phyloP scores from a whole-genome alignment of 1,140 invertebrate genomes.

The Neodiprion pinetum region DNA sequence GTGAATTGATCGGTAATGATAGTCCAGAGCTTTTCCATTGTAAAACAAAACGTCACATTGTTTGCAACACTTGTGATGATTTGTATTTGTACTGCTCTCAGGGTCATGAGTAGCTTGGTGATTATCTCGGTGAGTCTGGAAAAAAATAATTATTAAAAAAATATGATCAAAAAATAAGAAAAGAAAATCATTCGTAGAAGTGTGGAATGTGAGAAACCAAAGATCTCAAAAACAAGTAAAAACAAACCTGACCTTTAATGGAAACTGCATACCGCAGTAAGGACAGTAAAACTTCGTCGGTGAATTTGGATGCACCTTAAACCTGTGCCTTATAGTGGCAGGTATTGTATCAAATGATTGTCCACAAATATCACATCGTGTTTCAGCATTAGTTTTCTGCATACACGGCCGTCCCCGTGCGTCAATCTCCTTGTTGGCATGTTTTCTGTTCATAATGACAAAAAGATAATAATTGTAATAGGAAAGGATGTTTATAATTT shows the following conservation, averaged over 20 bases:
- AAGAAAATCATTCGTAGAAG: neutral
- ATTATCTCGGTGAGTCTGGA: slow-evolving; percentile 67
- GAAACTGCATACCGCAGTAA: slow-evolving; percentile 74
- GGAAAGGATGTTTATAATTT: no score
- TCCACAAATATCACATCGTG: slow-evolving; percentile 67
- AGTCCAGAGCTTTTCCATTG: slow-evolving; percentile 66
- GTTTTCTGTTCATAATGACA: slow-evolving; percentile 49
- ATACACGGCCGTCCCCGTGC: slow-evolving; percentile 47
- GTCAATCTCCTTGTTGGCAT: slow-evolving; percentile 64
- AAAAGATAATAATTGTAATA: neutral
- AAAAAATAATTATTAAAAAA: slow-evolving; percentile 32
- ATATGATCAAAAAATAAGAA: neutral
- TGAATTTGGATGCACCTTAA: slow-evolving; percentile 70
- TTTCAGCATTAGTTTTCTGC: slow-evolving; percentile 35
- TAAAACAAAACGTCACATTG: slow-evolving; percentile 68
- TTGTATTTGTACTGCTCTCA: slow-evolving; percentile 48
- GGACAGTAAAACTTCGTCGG: slow-evolving; percentile 70
- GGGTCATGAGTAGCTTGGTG: slow-evolving; percentile 63
- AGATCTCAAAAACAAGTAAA: neutral
- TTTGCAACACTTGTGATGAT: slow-evolving; percentile 62
- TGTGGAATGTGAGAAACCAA: slow-evolving; percentile 2
- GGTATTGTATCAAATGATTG: slow-evolving; percentile 68
- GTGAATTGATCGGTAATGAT: slow-evolving; percentile 71
- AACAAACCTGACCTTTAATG: slow-evolving; percentile 65
- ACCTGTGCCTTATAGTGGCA: slow-evolving; percentile 72